phyloP scores from a whole-genome alignment of 1,140 invertebrate genomes.

The Chrysopa pallens region DNA sequence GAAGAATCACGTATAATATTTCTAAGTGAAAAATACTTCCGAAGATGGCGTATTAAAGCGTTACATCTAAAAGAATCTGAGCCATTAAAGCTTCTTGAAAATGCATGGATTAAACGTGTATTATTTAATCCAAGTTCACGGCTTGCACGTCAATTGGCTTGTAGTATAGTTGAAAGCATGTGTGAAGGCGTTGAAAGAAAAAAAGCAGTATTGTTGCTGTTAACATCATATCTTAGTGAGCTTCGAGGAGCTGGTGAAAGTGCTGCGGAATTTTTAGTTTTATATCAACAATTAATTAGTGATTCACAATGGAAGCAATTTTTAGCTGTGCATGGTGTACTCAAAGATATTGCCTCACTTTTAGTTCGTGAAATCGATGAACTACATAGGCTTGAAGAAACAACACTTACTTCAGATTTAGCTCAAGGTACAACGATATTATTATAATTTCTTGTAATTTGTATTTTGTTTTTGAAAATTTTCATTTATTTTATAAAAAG shows the following conservation, averaged over 20 bases:
- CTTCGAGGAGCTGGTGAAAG: conserved; percentile 71
- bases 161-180: conserved; percentile 70
- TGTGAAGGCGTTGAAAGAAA: conserved; percentile 53
- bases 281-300: conserved; percentile 71
- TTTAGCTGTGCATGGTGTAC: conserved; percentile 69
- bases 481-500: conserved; percentile 1
- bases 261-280: conserved; percentile 73
- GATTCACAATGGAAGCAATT: conserved; percentile 86
- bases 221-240: conserved; percentile 78
- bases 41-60: conserved; percentile 30
- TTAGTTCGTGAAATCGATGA: conserved; percentile 77
- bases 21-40: conserved; percentile 61
- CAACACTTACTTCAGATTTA: conserved; percentile 82
- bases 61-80: conserved; percentile 11
- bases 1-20: conserved; percentile 35
- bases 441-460: neutral
- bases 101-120: conserved; percentile 73
- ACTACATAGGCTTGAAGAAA: conserved; percentile 70
- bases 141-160: conserved; percentile 73
- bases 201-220: conserved; percentile 55
- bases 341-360: conserved; percentile 67
- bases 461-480: conserved; percentile 3
- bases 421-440: conserved; percentile 51
- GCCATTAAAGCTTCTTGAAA: conserved; percentile 33
- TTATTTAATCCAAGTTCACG: conserved; percentile 83